Base-by-base conservation (phyloP, 2,888 invertebrate genomes). In the Ametastegia equiseti region DNA sequence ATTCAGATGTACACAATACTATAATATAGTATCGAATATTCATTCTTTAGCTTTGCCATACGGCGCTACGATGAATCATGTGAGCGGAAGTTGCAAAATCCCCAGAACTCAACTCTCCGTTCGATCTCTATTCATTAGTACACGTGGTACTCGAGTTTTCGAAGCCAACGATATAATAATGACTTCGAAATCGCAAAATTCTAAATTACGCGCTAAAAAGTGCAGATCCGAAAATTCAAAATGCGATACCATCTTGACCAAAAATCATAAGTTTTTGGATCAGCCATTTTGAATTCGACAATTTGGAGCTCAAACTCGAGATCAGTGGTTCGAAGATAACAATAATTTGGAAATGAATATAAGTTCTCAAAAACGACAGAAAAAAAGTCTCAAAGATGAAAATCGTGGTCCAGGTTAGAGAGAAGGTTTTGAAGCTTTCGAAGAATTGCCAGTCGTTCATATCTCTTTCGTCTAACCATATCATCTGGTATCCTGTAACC, bases 51-150 rank as follows among this genome's bases (percentile, higher is more conserved):
- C 0, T 23, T 11, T 9, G 60, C 30, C 42, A 30, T 11, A 30
- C 6, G 60, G 30, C 2, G 27, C 60, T 6, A 15, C 27, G 27
- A 30, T 23, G 60, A 60, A 60, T 60, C 60, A 30, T 23, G 6
- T 60, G 30, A 60, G 15, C 60, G 60, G 60, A 60, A 30, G 60
- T 60, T 60, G 60, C 60, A 30, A 60, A 60, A 60, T 60, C 27
- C 27, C 27, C 23, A 23, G 23, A 60, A 30, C 60, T 15, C 30
- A 27, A 60, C 30, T 27, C 60, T 60, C 60, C 30, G 60, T 60
- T 60, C 60, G 60, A 60, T 60, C 30, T 60, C 15, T 60, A 60
- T 60, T 60, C 60, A 60, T 60, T 60, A 60, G 15, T 23, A 30
- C 30, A 60, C 30, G 9, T 60, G 15, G 9, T 13, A 4, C 27